Percentiles rank a stretch among this genome's conserved stretches.
phyloP scores from a whole-genome alignment of 64 coral and sea anemone species.

The Anthopleura sola region DNA sequence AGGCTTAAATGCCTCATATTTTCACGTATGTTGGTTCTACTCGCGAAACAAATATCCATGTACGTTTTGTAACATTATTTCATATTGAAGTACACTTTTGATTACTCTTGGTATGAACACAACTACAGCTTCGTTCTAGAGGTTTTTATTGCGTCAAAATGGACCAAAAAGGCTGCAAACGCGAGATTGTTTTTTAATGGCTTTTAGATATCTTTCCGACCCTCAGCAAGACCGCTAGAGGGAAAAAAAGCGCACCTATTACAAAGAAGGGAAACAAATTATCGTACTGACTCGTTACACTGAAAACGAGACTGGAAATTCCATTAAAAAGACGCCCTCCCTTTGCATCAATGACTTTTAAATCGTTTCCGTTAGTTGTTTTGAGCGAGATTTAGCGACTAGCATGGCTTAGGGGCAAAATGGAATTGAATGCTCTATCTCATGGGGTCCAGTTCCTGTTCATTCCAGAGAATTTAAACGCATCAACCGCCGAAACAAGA shows the following conservation, averaged over 20 bases:
- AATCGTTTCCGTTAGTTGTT: background rate
- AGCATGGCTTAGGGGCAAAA: background rate
- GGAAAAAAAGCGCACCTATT: constrained; percentile 11
- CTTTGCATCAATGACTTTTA: background rate
- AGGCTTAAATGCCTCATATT: background rate
- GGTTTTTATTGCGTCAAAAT: background rate
- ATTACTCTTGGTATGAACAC: background rate
- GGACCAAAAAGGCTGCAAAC: background rate
- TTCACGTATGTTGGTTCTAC: background rate
- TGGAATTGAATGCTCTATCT: background rate
- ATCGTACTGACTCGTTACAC: background rate
- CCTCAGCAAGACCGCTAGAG: constrained; percentile 7
- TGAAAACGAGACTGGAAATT: background rate
- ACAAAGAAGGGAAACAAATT: background rate
- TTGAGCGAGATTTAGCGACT: background rate
- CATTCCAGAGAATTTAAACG: background rate
- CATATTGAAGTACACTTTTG: background rate
- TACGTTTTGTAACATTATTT: background rate
- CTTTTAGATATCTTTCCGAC: background rate
- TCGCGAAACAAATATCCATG: background rate
- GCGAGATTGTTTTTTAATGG: background rate
- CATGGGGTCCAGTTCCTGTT: background rate
- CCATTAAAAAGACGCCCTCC: background rate
- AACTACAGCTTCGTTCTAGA: background rate
- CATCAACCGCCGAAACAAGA: background rate